phyloP scores from a whole-genome alignment of 2,797 vertebrate species.

The Urocyon cinereoargenteus region DNA sequence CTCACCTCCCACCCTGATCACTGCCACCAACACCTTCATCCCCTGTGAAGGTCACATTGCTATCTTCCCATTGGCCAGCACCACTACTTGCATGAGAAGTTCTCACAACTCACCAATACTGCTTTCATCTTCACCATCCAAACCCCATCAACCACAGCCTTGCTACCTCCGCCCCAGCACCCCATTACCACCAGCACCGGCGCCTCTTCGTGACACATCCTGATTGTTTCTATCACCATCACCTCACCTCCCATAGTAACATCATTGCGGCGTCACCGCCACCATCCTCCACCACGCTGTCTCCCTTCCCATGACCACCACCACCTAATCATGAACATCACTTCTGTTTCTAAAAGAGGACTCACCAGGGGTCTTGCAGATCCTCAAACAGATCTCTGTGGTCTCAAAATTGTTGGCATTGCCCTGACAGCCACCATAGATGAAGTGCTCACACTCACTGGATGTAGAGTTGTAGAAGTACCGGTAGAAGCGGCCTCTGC shows the following conservation, averaged over 20 bases:
- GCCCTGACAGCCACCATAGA: background rate
- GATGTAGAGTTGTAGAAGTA: slow-evolving; percentile 73
- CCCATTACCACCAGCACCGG: background rate
- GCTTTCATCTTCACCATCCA: background rate
- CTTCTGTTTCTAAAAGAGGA: background rate
- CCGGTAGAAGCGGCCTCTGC: slow-evolving; percentile 60
- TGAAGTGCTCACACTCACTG: slow-evolving; percentile 1
- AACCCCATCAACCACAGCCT: background rate
- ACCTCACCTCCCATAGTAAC: no score
- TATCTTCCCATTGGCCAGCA: background rate
- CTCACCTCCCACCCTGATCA: background rate
- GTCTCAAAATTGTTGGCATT: slow-evolving; percentile 57
- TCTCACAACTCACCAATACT: background rate
- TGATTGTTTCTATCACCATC: background rate
- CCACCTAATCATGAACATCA: accelerated
- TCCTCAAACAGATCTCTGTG: slow-evolving; percentile 57
- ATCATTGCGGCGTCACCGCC: background rate
- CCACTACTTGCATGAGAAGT: background rate
- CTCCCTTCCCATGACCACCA: background rate
- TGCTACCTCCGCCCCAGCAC: background rate
- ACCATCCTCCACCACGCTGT: background rate
- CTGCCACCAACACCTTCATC: background rate
- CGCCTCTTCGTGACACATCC: background rate
- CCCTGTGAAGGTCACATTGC: background rate
- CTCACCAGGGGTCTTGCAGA: slow-evolving; percentile 17